Evolutionary conservation across 2,113 vertebrate species (phyloP), one percentile per base, ranked within the genome.

Genomic region (Coturnix japonica): DNA sequence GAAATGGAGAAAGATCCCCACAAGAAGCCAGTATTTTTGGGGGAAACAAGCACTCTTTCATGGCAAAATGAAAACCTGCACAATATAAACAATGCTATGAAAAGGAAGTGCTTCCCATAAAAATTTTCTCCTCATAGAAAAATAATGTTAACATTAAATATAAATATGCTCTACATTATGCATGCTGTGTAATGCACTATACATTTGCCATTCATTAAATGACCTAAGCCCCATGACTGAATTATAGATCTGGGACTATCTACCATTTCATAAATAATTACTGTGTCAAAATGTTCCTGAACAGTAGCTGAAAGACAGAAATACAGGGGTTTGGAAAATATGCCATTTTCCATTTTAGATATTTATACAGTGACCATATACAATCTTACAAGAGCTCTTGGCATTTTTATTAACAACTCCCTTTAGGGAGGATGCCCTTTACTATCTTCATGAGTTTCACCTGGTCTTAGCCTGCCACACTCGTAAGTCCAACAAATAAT

Each of bases 81-180:
- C 44, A 90, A 80, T 30, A 89, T 41, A 94, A 92, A 85, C 64
- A 92, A 63, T n/a, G 81, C 79, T 56, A 65, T 67, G 91, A 89
- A 66, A 7, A 71, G 82, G 22, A 84, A 35, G 56, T 69, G 33
- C 28, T 43, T 11, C 20, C 86, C 76, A 44, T 26, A 89, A 67
- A 87, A 91, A 88, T 41, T 72, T 31, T 81, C 39, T 75, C 71
- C 47, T 95, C 91, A 91, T 33, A 81, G 37, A 80, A 77, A 80
- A 91, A 81, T 85, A 86, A 83, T 80, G 28, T 41, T 61, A 87
- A 81, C 57, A 93, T 95, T 96, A 94, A 89, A 95, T 86, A 95
- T 91, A 92, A 84, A 95, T 92, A 90, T n/a, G 28, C 25, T 92
- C 51, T 81, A 73, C 57, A 91, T 95, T 95, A 96, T 92, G 94